Conservation (phyloP, 2,113 vertebrate species). For the Progne subis region DNA sequence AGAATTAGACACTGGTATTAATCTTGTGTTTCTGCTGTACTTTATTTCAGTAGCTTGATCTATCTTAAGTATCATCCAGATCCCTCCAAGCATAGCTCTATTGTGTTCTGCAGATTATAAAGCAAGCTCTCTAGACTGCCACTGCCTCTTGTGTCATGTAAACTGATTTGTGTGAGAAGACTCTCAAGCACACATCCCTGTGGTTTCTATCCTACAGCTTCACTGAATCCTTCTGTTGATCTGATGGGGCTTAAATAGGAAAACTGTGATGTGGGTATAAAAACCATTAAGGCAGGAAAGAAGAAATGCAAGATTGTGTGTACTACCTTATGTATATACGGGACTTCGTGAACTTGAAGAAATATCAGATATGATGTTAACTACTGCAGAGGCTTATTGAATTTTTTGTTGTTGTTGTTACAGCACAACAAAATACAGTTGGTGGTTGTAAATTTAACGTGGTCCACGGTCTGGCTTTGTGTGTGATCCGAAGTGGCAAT, state of each 20-base stretch:
- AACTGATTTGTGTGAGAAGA: background rate
- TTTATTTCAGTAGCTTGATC: background rate
- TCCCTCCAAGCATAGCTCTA: background rate
- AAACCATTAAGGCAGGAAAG: background rate
- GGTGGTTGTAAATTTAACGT: background rate
- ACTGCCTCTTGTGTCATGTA: background rate
- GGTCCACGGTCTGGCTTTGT: background rate
- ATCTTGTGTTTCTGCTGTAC: background rate
- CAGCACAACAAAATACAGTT: background rate
- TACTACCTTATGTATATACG: background rate
- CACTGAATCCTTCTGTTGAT: background rate
- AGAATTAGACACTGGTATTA: background rate
- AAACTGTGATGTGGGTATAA: accelerated
- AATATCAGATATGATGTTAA: background rate
- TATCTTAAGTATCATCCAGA: background rate
- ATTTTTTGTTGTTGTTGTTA: background rate
- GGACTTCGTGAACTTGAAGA: background rate
- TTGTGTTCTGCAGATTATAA: background rate
- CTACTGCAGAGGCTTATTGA: background rate
- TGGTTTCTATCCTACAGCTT: background rate
- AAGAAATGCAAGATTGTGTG: background rate
- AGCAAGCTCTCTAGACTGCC: background rate
- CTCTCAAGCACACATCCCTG: background rate
- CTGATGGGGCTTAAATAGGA: background rate
- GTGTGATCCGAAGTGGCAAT: background rate